These are phyloP conservation scores for Homarus americanus DNA, from an alignment of 1,140 invertebrate genomes.

Conservation along the genomic window DNA sequence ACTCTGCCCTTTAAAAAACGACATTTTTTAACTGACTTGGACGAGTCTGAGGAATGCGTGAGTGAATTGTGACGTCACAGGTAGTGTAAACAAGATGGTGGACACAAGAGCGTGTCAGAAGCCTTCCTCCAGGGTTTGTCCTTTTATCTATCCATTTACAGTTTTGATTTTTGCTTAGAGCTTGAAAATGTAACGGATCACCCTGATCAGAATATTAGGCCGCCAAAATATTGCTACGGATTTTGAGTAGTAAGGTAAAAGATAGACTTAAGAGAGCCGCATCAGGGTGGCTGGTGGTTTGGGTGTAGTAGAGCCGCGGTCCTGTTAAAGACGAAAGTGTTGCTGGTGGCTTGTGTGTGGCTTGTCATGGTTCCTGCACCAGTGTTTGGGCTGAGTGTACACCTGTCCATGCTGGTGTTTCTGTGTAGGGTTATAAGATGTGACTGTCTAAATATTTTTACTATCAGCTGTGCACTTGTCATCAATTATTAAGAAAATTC, in stretches of 20 bases:
- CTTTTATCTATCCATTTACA: neutral
- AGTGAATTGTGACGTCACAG: slow-evolving; percentile 33
- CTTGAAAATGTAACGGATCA: neutral
- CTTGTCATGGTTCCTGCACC: slow-evolving; percentile 1
- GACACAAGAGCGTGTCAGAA: slow-evolving; percentile 69
- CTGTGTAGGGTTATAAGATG: neutral
- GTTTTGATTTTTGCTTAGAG: slow-evolving; percentile 9
- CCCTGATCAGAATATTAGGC: neutral
- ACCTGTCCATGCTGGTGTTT: neutral
- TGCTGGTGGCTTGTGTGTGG: slow-evolving; percentile 7
- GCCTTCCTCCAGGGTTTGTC: slow-evolving; percentile 62
- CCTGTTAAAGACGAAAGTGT: neutral
- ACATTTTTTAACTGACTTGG: neutral
- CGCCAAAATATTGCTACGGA: neutral
- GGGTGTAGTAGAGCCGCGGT: neutral
- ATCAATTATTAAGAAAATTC: too few species aligned
- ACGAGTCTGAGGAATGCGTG: neutral
- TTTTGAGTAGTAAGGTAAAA: neutral
- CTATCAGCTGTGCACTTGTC: too few species aligned
- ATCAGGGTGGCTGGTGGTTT: neutral
- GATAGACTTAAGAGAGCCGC: neutral
- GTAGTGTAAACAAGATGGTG: slow-evolving; percentile 67
- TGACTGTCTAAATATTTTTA: too few species aligned
- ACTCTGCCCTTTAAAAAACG: neutral
- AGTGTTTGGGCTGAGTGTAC: too few species aligned